Evolutionary conservation across 2,113 vertebrate genomes (phyloP).

Genomic region (Hemibates koningsi): DNA sequence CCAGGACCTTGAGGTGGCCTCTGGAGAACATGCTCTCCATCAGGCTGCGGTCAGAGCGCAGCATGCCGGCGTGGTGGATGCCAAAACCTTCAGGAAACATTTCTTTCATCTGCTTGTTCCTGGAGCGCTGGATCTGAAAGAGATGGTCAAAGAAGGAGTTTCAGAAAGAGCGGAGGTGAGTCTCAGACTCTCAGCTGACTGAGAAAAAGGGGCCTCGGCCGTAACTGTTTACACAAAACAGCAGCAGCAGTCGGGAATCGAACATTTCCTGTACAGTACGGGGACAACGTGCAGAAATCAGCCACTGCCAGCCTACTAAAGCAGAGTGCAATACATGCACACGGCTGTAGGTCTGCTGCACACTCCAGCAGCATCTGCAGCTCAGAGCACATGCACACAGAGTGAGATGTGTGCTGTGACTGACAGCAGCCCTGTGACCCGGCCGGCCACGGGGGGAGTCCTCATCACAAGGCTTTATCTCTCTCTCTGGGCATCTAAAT

Average conservation of each 20-base stretch:
- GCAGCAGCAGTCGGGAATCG: not conserved
- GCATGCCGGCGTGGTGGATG: constrained; percentile 96
- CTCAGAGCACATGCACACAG: not conserved
- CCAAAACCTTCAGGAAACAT: constrained; percentile 96
- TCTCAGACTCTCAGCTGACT: not conserved
- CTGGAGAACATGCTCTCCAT: constrained; percentile 94
- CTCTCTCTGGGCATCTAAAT: constrained; percentile 59
- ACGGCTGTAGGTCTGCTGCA: not conserved
- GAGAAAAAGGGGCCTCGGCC: not conserved
- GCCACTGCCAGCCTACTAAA: not conserved
- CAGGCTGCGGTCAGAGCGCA: constrained; percentile 87
- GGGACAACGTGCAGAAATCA: not conserved
- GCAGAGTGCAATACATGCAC: not conserved
- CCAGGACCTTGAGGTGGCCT: constrained; percentile 89
- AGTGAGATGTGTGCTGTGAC: constrained; percentile 46
- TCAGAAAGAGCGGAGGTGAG: not conserved
- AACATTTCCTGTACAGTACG: not conserved
- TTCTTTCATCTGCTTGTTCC: constrained; percentile 95
- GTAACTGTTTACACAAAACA: not conserved
- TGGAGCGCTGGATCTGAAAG: constrained; percentile 87
- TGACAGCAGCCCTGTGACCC: constrained; percentile 52
- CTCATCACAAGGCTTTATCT: constrained; percentile 63
- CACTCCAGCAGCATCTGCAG: not conserved
- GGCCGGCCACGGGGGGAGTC: constrained; percentile 36
- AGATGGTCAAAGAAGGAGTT: not conserved